These are phyloP conservation scores for Sphaerophoria taeniata DNA, from an alignment of 2,888 invertebrate genomes.

Conservation along the genomic window DNA sequence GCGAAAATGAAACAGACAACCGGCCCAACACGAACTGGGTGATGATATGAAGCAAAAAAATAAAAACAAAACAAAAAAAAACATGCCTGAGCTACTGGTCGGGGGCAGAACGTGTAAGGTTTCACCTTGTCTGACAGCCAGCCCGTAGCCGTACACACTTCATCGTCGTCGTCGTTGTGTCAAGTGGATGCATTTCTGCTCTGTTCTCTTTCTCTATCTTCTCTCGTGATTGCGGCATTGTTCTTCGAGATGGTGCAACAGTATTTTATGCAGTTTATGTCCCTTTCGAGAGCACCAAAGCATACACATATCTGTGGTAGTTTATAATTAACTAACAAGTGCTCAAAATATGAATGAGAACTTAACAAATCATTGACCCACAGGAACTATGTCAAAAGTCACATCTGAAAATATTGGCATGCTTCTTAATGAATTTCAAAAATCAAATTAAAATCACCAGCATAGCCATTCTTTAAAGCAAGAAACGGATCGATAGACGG, in stretches of 20 bases:
- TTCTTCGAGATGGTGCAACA: slow-evolving; percentile 49
- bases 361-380: slow-evolving; percentile 49
- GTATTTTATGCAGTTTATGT: slow-evolving; percentile 43
- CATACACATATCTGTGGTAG: slow-evolving; percentile 43
- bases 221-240: slow-evolving; percentile 65
- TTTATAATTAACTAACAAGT: slow-evolving; percentile 42
- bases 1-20: slow-evolving; percentile 68
- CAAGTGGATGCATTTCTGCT: slow-evolving; percentile 59
- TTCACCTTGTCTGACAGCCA: slow-evolving; percentile 74
- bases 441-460: slow-evolving; percentile 59
- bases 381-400: slow-evolving; percentile 33
- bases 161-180: slow-evolving; percentile 51
- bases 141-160: slow-evolving; percentile 36
- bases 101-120: slow-evolving; percentile 65
- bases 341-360: neutral
- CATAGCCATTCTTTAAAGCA: too few species aligned
- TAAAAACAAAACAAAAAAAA: slow-evolving; percentile 24
- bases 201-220: slow-evolving; percentile 30
- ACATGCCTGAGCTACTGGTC: slow-evolving; percentile 57
- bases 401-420: neutral
- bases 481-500: neutral
- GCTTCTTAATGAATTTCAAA: slow-evolving; percentile 49
- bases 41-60: slow-evolving; percentile 35
- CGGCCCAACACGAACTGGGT: slow-evolving; percentile 54
- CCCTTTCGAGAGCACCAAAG: neutral